Percentiles rank a stretch among this genome's conserved stretches.
These are phyloP conservation scores for Magallana angulata DNA, from an alignment of 1,140 invertebrate species.

Conservation along the genomic window DNA sequence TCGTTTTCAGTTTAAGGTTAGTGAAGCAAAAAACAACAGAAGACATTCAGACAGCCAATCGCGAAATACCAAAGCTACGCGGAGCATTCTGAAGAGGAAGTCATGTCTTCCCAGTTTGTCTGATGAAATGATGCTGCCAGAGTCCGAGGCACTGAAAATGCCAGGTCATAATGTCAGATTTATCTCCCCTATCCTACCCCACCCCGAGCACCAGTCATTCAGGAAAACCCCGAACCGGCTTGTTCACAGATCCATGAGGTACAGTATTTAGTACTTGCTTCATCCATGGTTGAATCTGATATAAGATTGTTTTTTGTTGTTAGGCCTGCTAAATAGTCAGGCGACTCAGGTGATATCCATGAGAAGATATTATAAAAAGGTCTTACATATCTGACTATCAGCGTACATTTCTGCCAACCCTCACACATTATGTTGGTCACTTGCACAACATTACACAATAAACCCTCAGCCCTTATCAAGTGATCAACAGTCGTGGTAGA, in stretches of 20 bases:
- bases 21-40: neutral
- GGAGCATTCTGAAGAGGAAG: constrained; percentile 26
- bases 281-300: too few species aligned
- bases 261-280: neutral
- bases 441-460: too few species aligned
- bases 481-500: too few species aligned
- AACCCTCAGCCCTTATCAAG: too few species aligned
- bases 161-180: constrained; percentile 20
- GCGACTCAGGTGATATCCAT: too few species aligned
- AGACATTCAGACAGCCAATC: constrained; percentile 3
- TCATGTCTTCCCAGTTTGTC: constrained; percentile 27
- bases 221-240: constrained; percentile 7
- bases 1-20: constrained; percentile 1
- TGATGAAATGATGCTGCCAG: neutral
- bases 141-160: neutral
- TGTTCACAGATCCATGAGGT: constrained; percentile 25
- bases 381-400: too few species aligned
- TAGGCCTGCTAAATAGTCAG: too few species aligned
- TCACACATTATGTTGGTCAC: too few species aligned
- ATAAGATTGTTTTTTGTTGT: too few species aligned
- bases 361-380: too few species aligned
- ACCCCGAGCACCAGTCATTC: neutral
- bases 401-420: too few species aligned
- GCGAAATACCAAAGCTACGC: neutral
- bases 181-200: neutral